These are phyloP conservation scores for Cisticola juncidis DNA, from an alignment of 2,113 vertebrate genomes.

Conservation along the genomic window DNA sequence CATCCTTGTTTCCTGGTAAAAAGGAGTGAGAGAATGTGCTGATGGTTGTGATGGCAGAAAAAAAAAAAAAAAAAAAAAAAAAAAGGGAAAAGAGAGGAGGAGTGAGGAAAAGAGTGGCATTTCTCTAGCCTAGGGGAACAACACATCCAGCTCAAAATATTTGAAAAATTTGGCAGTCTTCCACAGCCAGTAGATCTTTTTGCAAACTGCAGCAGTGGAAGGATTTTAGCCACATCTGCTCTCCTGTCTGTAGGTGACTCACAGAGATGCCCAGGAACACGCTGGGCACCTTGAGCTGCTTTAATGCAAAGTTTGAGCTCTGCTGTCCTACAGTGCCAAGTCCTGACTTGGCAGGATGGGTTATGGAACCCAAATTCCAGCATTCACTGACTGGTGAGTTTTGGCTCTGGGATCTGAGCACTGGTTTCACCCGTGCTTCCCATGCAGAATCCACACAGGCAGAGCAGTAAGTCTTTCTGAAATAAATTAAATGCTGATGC, in stretches of 20 bases:
- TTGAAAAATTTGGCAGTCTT: background rate
- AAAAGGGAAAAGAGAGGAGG: background rate
- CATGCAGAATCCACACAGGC: background rate
- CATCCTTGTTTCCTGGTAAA: background rate
- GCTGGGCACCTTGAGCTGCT: background rate
- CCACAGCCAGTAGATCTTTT: background rate
- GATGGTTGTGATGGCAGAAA: background rate
- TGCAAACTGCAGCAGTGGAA: background rate
- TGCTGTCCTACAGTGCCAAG: fast-evolving
- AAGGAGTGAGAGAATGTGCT: background rate
- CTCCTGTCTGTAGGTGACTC: background rate
- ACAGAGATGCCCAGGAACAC: background rate
- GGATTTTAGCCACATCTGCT: background rate
- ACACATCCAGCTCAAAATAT: background rate
- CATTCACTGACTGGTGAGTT: background rate
- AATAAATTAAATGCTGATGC: background rate
- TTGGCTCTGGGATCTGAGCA: background rate
- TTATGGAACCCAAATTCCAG: background rate
- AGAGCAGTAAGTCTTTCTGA: background rate
- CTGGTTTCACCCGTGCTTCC: background rate
- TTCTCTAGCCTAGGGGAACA: background rate
- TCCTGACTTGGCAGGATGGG: background rate
- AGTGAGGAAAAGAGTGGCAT: background rate
- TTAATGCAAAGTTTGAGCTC: background rate
- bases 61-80: too few species aligned